Percentiles rank a stretch among this genome's conserved stretches.
Evolutionary conservation across 2,888 invertebrate genomes (phyloP).

Genomic region (Gibbula magus): DNA sequence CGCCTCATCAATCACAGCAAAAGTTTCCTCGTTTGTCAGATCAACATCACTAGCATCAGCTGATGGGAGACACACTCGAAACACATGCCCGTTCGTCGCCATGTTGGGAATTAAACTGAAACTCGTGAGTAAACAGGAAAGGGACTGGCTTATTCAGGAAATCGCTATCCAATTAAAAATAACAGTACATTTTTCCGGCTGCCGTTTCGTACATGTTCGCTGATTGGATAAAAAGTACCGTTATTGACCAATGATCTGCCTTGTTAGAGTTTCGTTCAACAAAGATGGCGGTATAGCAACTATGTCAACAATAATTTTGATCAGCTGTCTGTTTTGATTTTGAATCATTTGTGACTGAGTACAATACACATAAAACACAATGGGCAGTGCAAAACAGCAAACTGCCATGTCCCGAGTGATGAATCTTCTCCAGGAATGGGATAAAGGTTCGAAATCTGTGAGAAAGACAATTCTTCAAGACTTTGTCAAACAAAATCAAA

Average conservation of each 20-base stretch:
- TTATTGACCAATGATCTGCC: neutral
- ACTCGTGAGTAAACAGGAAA: neutral
- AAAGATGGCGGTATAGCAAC: slow-evolving; percentile 62
- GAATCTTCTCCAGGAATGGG: slow-evolving; percentile 74
- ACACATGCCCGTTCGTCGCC: slow-evolving; percentile 63
- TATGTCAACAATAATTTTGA: slow-evolving; percentile 39
- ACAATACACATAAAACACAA: slow-evolving; percentile 29
- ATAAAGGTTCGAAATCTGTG: slow-evolving; percentile 70
- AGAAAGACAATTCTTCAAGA: slow-evolving; percentile 72
- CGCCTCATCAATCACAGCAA: slow-evolving; percentile 35
- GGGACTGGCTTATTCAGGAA: neutral
- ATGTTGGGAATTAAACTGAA: neutral
- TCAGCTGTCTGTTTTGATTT: neutral
- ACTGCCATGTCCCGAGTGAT: slow-evolving; percentile 71
- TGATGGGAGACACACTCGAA: slow-evolving; percentile 65
- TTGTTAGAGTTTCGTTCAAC: neutral
- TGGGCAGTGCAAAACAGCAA: slow-evolving; percentile 74
- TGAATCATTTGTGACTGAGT: neutral
- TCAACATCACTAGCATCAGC: slow-evolving; percentile 35
- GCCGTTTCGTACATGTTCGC: neutral
- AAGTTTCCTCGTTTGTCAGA: slow-evolving; percentile 33
- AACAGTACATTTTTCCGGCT: neutral
- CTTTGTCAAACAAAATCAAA: slow-evolving; percentile 72
- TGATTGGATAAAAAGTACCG: neutral
- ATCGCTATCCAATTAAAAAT: neutral